Percentiles rank a stretch among this genome's conserved stretches.
These are phyloP conservation scores for Lordiphosa stackelbergi DNA, from an alignment of 1,140 invertebrate genomes.

Conservation along the genomic window DNA sequence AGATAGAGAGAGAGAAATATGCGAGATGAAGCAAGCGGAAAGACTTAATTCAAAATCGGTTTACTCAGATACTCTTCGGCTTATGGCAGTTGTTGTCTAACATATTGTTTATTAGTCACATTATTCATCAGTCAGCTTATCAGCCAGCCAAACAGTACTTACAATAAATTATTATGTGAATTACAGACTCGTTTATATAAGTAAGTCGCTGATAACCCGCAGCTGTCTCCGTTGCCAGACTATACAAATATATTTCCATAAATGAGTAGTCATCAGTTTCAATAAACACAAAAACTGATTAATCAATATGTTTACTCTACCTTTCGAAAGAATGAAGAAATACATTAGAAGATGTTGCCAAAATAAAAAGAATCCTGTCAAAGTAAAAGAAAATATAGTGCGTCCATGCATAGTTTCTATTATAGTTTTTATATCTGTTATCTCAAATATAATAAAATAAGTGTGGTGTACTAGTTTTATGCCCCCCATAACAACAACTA, in stretches of 20 bases:
- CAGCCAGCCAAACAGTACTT: slow-evolving; percentile 46
- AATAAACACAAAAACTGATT: slow-evolving; percentile 16
- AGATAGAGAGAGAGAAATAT: background rate
- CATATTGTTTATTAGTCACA: slow-evolving; percentile 49
- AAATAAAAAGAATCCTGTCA: too few relatives aligned
- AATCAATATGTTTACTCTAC: slow-evolving; percentile 4
- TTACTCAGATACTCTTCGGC: slow-evolving; percentile 21
- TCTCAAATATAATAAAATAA: too few relatives aligned
- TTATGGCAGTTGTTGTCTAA: slow-evolving; percentile 16
- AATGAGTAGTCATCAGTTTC: slow-evolving; percentile 1
- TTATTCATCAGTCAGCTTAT: slow-evolving; percentile 54
- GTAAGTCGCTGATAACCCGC: slow-evolving; percentile 42
- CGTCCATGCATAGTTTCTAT: too few relatives aligned
- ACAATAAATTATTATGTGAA: slow-evolving; percentile 40
- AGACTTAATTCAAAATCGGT: slow-evolving; percentile 2
- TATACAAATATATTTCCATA: slow-evolving; percentile 27
- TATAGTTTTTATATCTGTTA: too few relatives aligned
- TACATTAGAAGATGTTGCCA: too few relatives aligned
- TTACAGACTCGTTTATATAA: slow-evolving; percentile 54
- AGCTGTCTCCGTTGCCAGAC: slow-evolving; percentile 33
- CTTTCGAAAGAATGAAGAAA: too few relatives aligned
- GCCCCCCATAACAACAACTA: too few relatives aligned
- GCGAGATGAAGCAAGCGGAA: slow-evolving; percentile 8
- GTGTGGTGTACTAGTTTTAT: too few relatives aligned
- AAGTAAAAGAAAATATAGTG: too few relatives aligned